phyloP scores from a whole-genome alignment of 2,797 vertebrate species.

The Galagoides demidoff region DNA sequence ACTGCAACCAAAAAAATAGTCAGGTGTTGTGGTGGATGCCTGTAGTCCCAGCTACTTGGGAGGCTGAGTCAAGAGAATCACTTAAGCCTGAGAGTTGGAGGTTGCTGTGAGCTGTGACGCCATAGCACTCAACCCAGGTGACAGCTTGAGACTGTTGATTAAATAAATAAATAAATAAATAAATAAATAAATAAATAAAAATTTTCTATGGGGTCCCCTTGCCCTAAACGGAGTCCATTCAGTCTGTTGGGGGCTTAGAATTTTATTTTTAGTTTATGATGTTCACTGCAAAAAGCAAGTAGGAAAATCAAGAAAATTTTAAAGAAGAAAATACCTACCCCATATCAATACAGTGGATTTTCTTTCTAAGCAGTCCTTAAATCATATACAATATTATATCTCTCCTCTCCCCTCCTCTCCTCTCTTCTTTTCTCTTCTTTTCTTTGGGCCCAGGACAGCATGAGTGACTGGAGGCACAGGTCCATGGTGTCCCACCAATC shows the following conservation, averaged over 20 bases:
- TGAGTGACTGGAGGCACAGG: fast-evolving
- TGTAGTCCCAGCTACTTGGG: too few species aligned
- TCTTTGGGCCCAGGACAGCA: background rate
- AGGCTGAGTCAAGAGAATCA: too few species aligned
- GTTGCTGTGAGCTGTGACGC: too few species aligned
- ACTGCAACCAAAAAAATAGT: too few species aligned
- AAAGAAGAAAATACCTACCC: background rate
- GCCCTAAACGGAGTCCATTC: background rate
- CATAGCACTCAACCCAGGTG: too few species aligned
- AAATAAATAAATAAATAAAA: background rate
- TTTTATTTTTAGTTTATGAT: background rate
- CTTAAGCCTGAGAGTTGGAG: too few species aligned
- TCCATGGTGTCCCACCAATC: fast-evolving
- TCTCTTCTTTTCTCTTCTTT: background rate
- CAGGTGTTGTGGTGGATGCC: too few species aligned
- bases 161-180: too few species aligned
- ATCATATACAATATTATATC: background rate
- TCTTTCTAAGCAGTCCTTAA: background rate
- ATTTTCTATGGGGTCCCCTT: background rate
- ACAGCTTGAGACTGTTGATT: too few species aligned
- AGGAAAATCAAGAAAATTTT: background rate
- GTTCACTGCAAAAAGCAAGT: background rate
- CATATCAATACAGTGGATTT: fast-evolving
- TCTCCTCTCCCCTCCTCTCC: background rate
- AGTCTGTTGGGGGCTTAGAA: background rate